These are phyloP conservation scores for Microplitis mediator DNA, from an alignment of 1,140 invertebrate species.

Conservation along the genomic window DNA sequence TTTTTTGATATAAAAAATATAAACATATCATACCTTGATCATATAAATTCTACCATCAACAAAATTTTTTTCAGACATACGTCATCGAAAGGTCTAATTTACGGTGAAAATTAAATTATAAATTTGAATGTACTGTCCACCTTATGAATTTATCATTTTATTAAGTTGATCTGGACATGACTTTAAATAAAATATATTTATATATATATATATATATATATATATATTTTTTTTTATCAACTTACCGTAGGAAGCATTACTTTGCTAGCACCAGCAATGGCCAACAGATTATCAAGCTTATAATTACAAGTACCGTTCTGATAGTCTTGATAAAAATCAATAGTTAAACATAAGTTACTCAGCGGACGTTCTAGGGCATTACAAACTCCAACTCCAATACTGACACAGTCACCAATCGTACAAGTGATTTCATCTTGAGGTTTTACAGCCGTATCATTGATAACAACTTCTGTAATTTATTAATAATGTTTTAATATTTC, in stretches of 20 bases:
- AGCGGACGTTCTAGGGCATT: conserved; percentile 76
- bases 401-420: conserved; percentile 75
- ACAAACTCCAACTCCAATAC: conserved; percentile 73
- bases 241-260: conserved; percentile 65
- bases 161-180: no score
- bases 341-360: conserved; percentile 72
- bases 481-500: conserved; percentile 12
- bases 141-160: no score
- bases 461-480: conserved; percentile 69
- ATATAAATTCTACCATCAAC: no score
- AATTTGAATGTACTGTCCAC: no score
- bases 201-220: conserved; percentile 21
- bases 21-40: no score
- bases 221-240: conserved; percentile 18
- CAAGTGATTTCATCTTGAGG: conserved; percentile 77
- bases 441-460: conserved; percentile 71
- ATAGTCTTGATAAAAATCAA: conserved; percentile 90
- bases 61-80: no score
- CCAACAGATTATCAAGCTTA: conserved; percentile 80
- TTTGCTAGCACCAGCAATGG: conserved; percentile 80
- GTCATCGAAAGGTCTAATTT: no score
- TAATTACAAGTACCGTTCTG: conserved; percentile 86
- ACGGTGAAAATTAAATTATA: no score
- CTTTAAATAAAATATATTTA: no score
- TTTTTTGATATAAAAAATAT: no score